Evolutionary conservation across 2,113 vertebrate genomes (phyloP).

Genomic region (Megaleporinus macrocephalus): DNA sequence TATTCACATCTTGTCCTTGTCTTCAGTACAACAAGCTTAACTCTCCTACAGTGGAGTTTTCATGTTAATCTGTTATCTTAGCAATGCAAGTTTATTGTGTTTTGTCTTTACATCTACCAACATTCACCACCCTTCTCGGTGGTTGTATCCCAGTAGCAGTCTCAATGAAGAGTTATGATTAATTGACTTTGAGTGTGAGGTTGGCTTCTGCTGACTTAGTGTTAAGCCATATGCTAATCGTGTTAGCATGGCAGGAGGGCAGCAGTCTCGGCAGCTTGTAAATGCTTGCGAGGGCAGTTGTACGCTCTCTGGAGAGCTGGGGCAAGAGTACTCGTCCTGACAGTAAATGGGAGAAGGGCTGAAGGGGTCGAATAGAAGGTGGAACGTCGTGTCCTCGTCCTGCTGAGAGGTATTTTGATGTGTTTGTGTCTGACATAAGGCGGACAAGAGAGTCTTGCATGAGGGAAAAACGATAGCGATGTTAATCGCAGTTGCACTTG

Average conservation of each 20-base stretch:
- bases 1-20: background rate
- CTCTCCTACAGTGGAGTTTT: background rate
- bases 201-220: conserved; percentile 67
- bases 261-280: conserved; percentile 40
- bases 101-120: background rate
- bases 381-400: conserved; percentile 51
- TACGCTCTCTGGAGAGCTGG: conserved; percentile 40
- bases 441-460: conserved; percentile 22
- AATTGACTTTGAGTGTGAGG: conserved; percentile 73
- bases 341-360: conserved; percentile 27
- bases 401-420: conserved; percentile 49
- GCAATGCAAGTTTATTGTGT: background rate
- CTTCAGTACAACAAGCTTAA: background rate
- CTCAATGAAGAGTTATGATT: conserved; percentile 64
- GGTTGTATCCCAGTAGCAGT: conserved; percentile 22
- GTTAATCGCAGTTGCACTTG: background rate
- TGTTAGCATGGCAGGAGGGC: conserved; percentile 69
- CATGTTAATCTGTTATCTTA: background rate
- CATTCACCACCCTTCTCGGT: background rate
- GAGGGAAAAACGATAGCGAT: conserved; percentile 22
- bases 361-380: conserved; percentile 47
- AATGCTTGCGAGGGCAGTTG: conserved; percentile 51
- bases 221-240: conserved; percentile 73
- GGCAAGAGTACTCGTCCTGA: conserved; percentile 35
- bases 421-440: conserved; percentile 37